Percentiles rank a stretch among this genome's conserved stretches.
Conservation (phyloP, 2,888 invertebrate genomes). For the Prosopocoilus inquinatus region DNA sequence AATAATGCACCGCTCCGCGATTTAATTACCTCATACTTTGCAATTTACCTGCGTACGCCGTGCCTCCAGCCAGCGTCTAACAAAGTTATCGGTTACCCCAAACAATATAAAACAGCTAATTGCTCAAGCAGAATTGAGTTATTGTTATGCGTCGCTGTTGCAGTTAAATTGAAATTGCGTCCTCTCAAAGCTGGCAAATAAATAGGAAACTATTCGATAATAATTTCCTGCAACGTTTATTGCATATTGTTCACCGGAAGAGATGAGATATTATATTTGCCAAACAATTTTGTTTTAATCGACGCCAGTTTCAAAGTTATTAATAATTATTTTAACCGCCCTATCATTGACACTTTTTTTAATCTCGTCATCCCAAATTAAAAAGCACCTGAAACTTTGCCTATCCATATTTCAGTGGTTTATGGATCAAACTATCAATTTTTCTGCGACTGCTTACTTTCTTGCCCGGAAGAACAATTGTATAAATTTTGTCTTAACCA, state of each 20-base stretch:
- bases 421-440: too few relatives aligned
- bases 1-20: constrained; percentile 12
- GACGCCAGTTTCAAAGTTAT: too few relatives aligned
- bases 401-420: too few relatives aligned
- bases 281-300: not conserved
- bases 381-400: too few relatives aligned
- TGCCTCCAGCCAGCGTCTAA: not conserved
- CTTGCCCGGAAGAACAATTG: too few relatives aligned
- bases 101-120: not conserved
- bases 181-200: constrained; percentile 1
- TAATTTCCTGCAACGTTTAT: not conserved
- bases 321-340: too few relatives aligned
- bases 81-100: not conserved
- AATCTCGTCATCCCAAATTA: too few relatives aligned
- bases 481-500: too few relatives aligned
- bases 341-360: too few relatives aligned
- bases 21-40: constrained; percentile 1
- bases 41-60: not conserved
- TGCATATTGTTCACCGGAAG: not conserved
- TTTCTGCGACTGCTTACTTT: too few relatives aligned
- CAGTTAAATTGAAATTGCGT: not conserved
- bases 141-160: not conserved
- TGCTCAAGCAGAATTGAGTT: constrained; percentile 1
- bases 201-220: not conserved
- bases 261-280: not conserved